phyloP scores from a whole-genome alignment of 1,140 invertebrate genomes.

The Pogonomyrmex barbatus region DNA sequence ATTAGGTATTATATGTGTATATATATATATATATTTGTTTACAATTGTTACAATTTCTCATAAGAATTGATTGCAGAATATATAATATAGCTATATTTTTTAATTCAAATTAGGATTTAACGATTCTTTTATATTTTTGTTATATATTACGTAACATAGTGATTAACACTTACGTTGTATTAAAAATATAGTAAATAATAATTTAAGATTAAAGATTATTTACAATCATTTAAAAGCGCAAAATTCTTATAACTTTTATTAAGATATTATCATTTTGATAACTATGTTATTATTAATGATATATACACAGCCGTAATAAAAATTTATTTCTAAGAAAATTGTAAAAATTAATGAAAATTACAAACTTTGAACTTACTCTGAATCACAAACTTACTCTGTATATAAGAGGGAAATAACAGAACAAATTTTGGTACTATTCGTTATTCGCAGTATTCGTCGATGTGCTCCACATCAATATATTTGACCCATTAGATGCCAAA shows the following conservation, averaged over 20 bases:
- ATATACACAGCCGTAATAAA: background rate
- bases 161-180: no score
- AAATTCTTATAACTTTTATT: no score
- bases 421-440: background rate
- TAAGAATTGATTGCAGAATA: no score
- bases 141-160: no score
- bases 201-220: no score
- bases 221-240: no score
- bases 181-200: no score
- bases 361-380: conserved; percentile 11
- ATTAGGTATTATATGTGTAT: no score
- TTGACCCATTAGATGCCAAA: conserved; percentile 89
- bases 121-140: no score
- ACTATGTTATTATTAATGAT: background rate
- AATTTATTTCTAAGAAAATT: background rate
- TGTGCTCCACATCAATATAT: conserved; percentile 89
- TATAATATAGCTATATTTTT: no score
- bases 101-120: no score
- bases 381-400: background rate
- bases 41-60: no score
- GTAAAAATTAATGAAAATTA: conserved; percentile 4
- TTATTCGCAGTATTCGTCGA: conserved; percentile 24
- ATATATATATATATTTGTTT: background rate
- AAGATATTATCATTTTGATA: background rate
- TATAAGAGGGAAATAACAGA: background rate